phyloP scores from a whole-genome alignment of 2,797 vertebrate species.

The Buceros bicornis region DNA sequence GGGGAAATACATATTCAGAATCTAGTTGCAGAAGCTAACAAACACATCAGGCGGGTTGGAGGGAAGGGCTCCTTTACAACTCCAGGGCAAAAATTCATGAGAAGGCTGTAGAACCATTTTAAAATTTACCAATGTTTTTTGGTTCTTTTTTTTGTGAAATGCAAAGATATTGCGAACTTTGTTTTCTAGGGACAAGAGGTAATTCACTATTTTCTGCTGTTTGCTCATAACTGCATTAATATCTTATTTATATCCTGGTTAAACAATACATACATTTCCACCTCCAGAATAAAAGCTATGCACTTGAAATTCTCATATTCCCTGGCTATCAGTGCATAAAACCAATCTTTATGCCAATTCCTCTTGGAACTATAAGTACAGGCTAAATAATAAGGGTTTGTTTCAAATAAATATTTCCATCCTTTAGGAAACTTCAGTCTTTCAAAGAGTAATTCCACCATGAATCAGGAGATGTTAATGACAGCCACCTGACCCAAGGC shows the following conservation, averaged over 20 bases:
- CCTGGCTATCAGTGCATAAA: conserved; percentile 17
- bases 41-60: background rate
- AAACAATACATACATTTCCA: conserved; percentile 10
- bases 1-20: conserved; percentile 6
- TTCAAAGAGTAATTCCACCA: background rate
- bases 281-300: background rate
- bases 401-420: background rate
- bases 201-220: background rate
- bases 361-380: background rate
- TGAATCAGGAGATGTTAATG: background rate
- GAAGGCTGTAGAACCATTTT: background rate
- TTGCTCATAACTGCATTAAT: conserved; percentile 12
- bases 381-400: conserved; percentile 17
- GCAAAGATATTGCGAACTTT: background rate
- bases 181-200: background rate
- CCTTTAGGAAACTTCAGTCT: background rate
- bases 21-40: conserved; percentile 37
- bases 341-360: conserved; percentile 1
- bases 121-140: background rate
- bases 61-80: background rate
- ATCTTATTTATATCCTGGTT: conserved; percentile 30
- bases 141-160: background rate
- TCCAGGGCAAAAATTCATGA: background rate
- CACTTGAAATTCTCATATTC: conserved; percentile 23
- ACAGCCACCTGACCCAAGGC: background rate